Evolutionary conservation across 2,797 vertebrate genomes (phyloP).

Genomic region (Gila robusta): DNA sequence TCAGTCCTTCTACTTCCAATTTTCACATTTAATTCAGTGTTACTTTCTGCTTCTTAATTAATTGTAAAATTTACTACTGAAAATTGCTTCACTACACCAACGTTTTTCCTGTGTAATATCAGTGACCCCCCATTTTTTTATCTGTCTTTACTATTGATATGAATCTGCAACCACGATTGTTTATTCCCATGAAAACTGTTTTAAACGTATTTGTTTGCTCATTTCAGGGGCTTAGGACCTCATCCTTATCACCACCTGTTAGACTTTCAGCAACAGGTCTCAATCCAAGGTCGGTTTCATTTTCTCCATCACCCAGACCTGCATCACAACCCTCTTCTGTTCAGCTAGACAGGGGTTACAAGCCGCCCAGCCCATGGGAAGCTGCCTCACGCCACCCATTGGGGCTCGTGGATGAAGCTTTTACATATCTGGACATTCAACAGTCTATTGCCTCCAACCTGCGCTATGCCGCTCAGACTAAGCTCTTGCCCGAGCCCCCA

Average conservation of each 20-base stretch:
- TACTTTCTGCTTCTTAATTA: background rate
- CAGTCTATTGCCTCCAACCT: constrained; percentile 87
- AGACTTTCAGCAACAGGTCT: constrained; percentile 72
- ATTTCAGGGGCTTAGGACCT: constrained; percentile 77
- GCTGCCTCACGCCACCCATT: constrained; percentile 89
- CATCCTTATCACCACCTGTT: constrained; percentile 85
- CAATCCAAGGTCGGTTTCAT: constrained; percentile 70
- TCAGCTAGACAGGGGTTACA: constrained; percentile 74
- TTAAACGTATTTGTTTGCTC: constrained; percentile 69
- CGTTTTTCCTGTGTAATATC: background rate
- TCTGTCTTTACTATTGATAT: background rate
- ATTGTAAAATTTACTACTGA: background rate
- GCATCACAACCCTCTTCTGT: constrained; percentile 65
- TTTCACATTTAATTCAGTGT: background rate
- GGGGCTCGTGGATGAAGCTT: constrained; percentile 92
- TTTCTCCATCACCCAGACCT: constrained; percentile 77
- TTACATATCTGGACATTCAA: constrained; percentile 83
- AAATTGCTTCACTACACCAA: background rate
- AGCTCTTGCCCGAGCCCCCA: constrained; percentile 83
- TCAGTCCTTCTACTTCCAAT: background rate
- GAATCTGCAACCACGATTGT: background rate
- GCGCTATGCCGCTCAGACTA: constrained; percentile 87
- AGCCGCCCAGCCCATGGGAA: constrained; percentile 90
- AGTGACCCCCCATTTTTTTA: background rate
- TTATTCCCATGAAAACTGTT: background rate